phyloP scores from a whole-genome alignment of 2,888 invertebrate genomes.

The Dione vanillae region DNA sequence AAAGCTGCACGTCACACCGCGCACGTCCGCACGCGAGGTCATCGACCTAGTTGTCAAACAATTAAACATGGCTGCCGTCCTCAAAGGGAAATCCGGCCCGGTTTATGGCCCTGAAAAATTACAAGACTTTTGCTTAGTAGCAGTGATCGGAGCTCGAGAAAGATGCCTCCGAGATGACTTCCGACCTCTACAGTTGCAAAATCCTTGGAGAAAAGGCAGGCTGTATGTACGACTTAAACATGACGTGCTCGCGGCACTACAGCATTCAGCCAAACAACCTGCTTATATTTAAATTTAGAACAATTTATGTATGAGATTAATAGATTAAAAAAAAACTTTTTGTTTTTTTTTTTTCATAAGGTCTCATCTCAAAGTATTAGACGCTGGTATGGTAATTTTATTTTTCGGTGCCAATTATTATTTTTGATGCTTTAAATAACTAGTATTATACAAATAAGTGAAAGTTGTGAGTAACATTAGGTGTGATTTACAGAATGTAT shows the following conservation, averaged over 20 bases:
- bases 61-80: constrained; percentile 95
- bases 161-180: constrained; percentile 97
- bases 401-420: constrained; percentile 76
- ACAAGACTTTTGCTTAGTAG: constrained; percentile 96
- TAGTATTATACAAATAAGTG: constrained; percentile 66
- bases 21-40: constrained; percentile 97
- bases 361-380: constrained; percentile 37
- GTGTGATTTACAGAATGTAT: constrained; percentile 68
- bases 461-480: constrained; percentile 76
- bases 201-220: constrained; percentile 97
- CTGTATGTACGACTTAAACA: constrained; percentile 96
- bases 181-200: constrained; percentile 95
- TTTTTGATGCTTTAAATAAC: constrained; percentile 78
- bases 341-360: constrained; percentile 37
- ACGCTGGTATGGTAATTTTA: constrained; percentile 54
- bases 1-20: constrained; percentile 95
- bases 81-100: constrained; percentile 93
- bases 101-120: constrained; percentile 93
- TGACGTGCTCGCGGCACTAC: constrained; percentile 93
- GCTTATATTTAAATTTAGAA: constrained; percentile 82
- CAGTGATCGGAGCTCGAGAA: constrained; percentile 97
- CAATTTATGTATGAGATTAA: constrained; percentile 41
- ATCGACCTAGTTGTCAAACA: constrained; percentile 98
- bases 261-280: constrained; percentile 93
- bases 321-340: constrained; percentile 27